Base-by-base conservation (phyloP, 1,140 invertebrate species). In the Sipha flava region DNA sequence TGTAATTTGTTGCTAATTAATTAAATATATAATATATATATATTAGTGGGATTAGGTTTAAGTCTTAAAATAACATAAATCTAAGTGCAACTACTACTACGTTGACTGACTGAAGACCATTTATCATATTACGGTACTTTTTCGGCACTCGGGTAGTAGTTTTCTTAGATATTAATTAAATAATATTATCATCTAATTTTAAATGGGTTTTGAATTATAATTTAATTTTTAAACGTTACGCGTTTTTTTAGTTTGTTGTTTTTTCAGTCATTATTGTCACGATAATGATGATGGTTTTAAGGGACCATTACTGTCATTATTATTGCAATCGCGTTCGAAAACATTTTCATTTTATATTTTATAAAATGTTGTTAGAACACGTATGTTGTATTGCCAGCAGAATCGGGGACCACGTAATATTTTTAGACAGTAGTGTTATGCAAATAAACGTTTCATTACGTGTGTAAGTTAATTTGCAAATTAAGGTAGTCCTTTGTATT, bases 241-340 rank as follows among this genome's bases (percentile, higher is more conserved):
- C 40, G 37, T 68, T 70, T 70, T 70, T 70, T 70, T n/a, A 47
- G 54, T 70, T 70, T 29, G 43, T 70, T 70, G 64, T 52, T 57
- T 77, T 75, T 77, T 6, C 52, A 54, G 34, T 77, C 73, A 77
- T 77, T 77, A 77, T 77, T 77, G 34, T 59, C 18, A 77, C 52
- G 52, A 77, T 77, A 77, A 77, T 77, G 73, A 77, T 77, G 73
- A 77, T 77, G 73, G 73, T 77, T 77, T 77, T 26, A 77, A 57
- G 73, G 73, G 73, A 77, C 73, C 73, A 77, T 77, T 59, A 57
- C 73, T 57, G 73, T 77, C 73, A 77, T 77, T 59, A 59, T 77
- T 77, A 77, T 77, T 77, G 37, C 52, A 34, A 77, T 77, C 31
- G 49, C 73, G 52, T 77, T 77, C 49, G 52, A 26, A 59, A 59